Evolutionary conservation across 2,797 vertebrate species (phyloP).

Genomic region (Alcedo atthis): DNA sequence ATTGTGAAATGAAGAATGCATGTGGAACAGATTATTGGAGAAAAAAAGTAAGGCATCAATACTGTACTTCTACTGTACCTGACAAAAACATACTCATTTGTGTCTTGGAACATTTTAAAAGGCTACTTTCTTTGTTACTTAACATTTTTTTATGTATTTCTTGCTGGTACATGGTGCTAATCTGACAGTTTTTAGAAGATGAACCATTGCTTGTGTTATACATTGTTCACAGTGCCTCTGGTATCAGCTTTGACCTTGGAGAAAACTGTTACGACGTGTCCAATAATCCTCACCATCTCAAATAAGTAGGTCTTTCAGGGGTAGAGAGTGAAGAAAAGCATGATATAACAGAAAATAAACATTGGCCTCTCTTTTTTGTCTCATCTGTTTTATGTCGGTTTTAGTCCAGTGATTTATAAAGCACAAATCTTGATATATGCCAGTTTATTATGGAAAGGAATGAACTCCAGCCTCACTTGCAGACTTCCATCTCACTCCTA

Average conservation of each 20-base stretch:
- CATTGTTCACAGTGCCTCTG: background rate
- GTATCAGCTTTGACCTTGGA: background rate
- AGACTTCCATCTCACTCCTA: background rate
- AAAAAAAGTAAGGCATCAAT: background rate
- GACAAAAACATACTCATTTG: background rate
- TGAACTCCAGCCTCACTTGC: background rate
- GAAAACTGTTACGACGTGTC: background rate
- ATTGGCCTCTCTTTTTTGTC: background rate
- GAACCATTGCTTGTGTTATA: background rate
- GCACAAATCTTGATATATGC: background rate
- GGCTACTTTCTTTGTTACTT: background rate
- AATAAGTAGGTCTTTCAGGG: background rate
- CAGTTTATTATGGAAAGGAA: background rate
- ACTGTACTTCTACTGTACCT: background rate
- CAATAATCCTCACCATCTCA: background rate
- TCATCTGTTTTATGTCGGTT: background rate
- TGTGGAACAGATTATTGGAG: background rate
- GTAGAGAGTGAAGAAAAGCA: background rate
- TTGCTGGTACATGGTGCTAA: background rate
- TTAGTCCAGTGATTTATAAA: background rate
- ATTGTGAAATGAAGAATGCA: background rate
- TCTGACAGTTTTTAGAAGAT: background rate
- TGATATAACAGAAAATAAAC: background rate
- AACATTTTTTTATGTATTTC: background rate
- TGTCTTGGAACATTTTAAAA: background rate